Conservation (phyloP, 1,140 invertebrate genomes). For the Drosophila varians region DNA sequence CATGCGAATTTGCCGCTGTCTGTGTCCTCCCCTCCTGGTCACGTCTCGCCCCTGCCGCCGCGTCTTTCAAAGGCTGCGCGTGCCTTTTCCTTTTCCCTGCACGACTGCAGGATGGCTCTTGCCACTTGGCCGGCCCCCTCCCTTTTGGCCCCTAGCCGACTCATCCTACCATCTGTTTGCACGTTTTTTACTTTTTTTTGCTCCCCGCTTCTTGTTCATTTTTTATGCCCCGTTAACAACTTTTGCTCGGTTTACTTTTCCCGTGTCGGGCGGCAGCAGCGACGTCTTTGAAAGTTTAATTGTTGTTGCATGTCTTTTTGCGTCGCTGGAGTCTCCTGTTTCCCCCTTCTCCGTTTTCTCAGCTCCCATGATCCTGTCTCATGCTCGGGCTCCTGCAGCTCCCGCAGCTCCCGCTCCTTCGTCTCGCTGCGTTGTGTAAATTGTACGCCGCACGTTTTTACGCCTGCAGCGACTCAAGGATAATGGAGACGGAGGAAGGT, state of each 20-base stretch:
- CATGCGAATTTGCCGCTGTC: constrained; percentile 81
- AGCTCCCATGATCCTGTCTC: constrained; percentile 9
- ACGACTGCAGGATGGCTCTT: constrained; percentile 61
- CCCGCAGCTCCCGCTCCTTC: constrained; percentile 13
- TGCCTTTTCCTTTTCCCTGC: constrained; percentile 80
- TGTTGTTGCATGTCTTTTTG: constrained; percentile 80
- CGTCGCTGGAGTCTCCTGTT: constrained; percentile 25
- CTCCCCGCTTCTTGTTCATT: constrained; percentile 64
- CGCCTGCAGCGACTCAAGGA: constrained; percentile 65
- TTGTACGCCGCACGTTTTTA: constrained; percentile 80
- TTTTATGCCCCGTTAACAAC: constrained; percentile 81
- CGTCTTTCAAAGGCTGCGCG: constrained; percentile 44
- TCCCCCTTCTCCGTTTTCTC: constrained; percentile 8
- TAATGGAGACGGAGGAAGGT: background rate
- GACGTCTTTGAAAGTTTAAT: constrained; percentile 80
- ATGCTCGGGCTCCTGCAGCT: constrained; percentile 29
- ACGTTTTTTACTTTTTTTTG: constrained; percentile 17
- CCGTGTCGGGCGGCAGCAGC: constrained; percentile 70
- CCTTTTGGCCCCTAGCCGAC: background rate
- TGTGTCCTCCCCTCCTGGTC: constrained; percentile 24
- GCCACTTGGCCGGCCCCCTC: constrained; percentile 14
- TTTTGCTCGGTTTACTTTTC: constrained; percentile 82
- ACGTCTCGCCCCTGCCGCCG: constrained; percentile 1
- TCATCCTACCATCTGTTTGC: constrained; percentile 31
- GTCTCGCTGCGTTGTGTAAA: constrained; percentile 66